These are phyloP conservation scores for Habrosyne pyritoides DNA, from an alignment of 2,888 invertebrate species.

Conservation along the genomic window DNA sequence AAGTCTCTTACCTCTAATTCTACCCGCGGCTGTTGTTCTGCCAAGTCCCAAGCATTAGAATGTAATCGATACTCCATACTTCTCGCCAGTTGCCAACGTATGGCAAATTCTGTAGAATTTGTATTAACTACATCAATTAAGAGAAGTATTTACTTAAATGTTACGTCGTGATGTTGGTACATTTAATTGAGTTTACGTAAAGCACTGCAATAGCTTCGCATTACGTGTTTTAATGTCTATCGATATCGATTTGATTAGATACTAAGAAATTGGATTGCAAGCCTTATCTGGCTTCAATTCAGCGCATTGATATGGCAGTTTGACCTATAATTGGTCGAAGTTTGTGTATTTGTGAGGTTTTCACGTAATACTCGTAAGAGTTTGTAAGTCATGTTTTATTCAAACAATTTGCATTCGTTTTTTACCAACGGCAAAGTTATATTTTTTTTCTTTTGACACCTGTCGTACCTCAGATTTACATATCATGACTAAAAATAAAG, in stretches of 20 bases:
- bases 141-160: not conserved
- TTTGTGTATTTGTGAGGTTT: not conserved
- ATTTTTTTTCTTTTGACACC: not conserved
- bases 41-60: conserved; percentile 19
- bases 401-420: not conserved
- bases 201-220: not conserved
- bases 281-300: conserved; percentile 9
- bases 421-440: too few relatives aligned
- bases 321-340: conserved; percentile 1
- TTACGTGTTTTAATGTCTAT: conserved; percentile 10
- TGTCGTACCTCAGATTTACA: not conserved
- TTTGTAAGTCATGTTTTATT: not conserved
- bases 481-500: not conserved
- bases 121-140: conserved; percentile 17
- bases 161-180: not conserved
- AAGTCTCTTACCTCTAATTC: not conserved
- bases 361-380: too few relatives aligned
- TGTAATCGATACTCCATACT: conserved; percentile 25
- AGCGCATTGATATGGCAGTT: not conserved
- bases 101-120: conserved; percentile 16
- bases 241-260: conserved; percentile 14
- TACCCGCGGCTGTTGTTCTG: conserved; percentile 9
- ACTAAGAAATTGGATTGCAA: conserved; percentile 11
- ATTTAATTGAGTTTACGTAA: conserved; percentile 2
- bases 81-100: conserved; percentile 20